phyloP scores from a whole-genome alignment of 2,113 vertebrate species.

The Chionomys nivalis region DNA sequence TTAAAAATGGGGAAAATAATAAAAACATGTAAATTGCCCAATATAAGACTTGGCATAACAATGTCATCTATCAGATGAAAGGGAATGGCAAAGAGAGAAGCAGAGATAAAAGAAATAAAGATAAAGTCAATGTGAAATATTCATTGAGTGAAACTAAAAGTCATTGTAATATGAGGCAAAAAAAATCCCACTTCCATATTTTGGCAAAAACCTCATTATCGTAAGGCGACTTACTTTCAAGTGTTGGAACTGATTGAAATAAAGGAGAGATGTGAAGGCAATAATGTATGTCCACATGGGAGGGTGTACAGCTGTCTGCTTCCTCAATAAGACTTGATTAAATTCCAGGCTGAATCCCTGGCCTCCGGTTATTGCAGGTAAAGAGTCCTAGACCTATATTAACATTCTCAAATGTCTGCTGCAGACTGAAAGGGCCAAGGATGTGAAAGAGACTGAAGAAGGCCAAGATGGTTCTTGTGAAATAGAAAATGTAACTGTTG shows the following conservation, averaged over 20 bases:
- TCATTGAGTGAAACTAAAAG: background rate
- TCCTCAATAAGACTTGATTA: background rate
- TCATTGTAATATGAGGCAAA: background rate
- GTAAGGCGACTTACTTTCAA: background rate
- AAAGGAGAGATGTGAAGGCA: background rate
- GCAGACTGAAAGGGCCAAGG: background rate
- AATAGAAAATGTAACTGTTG: background rate
- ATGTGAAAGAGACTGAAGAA: too few species aligned
- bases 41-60: background rate
- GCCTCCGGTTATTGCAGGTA: background rate
- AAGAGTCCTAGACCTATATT: background rate
- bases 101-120: background rate
- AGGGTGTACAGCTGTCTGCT: background rate
- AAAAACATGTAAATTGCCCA: background rate
- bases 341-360: background rate
- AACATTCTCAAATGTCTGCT: background rate
- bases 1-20: background rate
- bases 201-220: background rate
- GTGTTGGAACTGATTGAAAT: background rate
- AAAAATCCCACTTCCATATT: background rate
- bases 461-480: background rate
- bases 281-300: background rate
- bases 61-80: background rate
- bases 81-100: background rate
- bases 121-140: background rate